Evolutionary conservation across 1,140 invertebrate species (phyloP), one percentile per base, ranked within the genome.

Genomic region (Aradophagus sp.): DNA sequence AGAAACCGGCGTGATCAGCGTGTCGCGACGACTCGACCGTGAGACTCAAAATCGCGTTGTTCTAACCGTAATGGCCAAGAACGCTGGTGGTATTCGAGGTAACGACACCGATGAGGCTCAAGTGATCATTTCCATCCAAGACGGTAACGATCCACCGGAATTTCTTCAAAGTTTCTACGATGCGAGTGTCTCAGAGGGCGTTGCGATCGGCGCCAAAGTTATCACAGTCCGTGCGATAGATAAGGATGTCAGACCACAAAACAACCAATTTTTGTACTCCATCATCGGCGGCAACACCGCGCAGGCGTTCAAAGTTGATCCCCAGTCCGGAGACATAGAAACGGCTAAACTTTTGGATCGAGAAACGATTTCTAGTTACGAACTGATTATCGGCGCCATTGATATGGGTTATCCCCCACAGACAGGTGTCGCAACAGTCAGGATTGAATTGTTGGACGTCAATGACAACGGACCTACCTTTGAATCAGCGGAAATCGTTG

Each of bases 91-190:
- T 16, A 96, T 98, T 58, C 87, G 92, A 29, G 95, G 95, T 5
- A 97, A 98, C 83, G 96, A 98, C 77, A 97, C 95, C 0, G 96
- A 98, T 80, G 95, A 96, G 81, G 96, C 96, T 2, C 94, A 95
- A 84, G 93, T 98, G 0, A 94, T 95, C 16, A 93, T 98, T 50
- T 93, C 92, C 0, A 94, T 98, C 45, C 94, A 97, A 86, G 96
- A 98, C 82, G 95, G 96, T 2, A 98, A 98, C 78, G 96, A 98
- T 87, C 95, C 96, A 2, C 96, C 96, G 0, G 93, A 96, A 81
- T 98, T 98, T 80, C 80, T 92, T 6, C 88, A 93, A 70, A 87
- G 87, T 15, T 78, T 89, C 13, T 97, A 97, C 79, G 89, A 93
- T 61, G 89, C 91, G 0, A 88, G 86, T 19, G 87, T 97, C 4